Base-by-base conservation (phyloP, 2,113 vertebrate species). In the Rhadina sibilatrix region DNA sequence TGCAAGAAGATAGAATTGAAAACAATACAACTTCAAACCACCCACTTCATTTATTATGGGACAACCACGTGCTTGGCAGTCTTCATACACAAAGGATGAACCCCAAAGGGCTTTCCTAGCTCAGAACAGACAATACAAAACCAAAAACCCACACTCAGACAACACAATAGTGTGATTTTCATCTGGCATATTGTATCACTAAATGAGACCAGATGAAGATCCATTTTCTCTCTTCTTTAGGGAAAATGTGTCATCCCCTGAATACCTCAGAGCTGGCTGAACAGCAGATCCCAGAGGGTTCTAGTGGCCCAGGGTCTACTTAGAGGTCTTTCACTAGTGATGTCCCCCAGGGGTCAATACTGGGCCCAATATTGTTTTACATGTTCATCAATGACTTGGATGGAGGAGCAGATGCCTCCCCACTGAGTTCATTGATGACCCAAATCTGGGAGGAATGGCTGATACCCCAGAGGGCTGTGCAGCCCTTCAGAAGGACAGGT, bases 151-250 rank as follows among this genome's bases (percentile, higher is more conserved):
- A 88, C 64, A 86, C 6, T 85, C 85, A 95, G 93, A 91, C 94
- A 91, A 94, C 78, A 97, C 93, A 96, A 87, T 87, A 68, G 78
- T 87, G 60, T 70, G 81, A 94, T 93, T 63, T 83, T 93, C 93
- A 80, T 97, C 89, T 95, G 90, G 82, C 30, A 53, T 76, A 69
- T n/a, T 89, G 31, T 64, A 85, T 69, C 70, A 42, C 75, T 96
- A 96, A 96, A 93, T 83, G 12, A 95, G 70, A 95, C 78, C 95
- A 97, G 87, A 93, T 95, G 87, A 96, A 91, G 49, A 93, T 65
- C 40, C 30, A 28, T 91, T 90, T 82, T 80, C 46, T 90, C 57
- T 80, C 56, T 90, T 94, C 79, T 90, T 86, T 50, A 90, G 54
- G 50, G 50, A 86, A 53, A 80, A 70, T 76, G 59, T 70, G 12